Evolutionary conservation across 2,113 vertebrate species (phyloP).

Genomic region (Cyphotilapia sp.): DNA sequence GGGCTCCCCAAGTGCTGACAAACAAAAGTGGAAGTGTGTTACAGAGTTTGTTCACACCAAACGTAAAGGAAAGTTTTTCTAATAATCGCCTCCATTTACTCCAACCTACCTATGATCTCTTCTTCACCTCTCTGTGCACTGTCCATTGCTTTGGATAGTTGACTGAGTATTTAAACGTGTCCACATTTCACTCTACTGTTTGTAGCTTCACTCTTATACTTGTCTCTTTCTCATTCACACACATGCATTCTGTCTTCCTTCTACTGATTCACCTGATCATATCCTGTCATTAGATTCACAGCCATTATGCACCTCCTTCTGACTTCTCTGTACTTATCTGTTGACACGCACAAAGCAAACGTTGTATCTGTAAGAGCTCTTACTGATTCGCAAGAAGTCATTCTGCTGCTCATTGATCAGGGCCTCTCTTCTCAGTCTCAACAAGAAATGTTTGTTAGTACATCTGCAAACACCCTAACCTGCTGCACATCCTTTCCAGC

Average conservation of each 20-base stretch:
- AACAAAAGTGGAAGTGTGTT: neutral
- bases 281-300: neutral
- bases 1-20: neutral
- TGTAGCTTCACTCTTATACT: neutral
- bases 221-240: neutral
- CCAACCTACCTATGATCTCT: neutral
- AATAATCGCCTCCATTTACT: neutral
- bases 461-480: neutral
- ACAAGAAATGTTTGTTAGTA: neutral
- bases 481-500: neutral
- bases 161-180: neutral
- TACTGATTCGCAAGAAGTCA: neutral
- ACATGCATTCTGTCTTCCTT: neutral
- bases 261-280: neutral
- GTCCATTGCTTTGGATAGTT: neutral
- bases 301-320: neutral
- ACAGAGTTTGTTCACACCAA: neutral
- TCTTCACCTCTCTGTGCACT: neutral
- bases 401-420: neutral
- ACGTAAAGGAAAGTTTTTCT: neutral
- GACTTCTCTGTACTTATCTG: neutral
- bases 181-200: neutral
- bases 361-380: neutral
- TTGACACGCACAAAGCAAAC: neutral
- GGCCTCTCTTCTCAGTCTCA: neutral